Conservation (phyloP, 1,140 invertebrate species). For the Cyrtorhinus lividipennis region DNA sequence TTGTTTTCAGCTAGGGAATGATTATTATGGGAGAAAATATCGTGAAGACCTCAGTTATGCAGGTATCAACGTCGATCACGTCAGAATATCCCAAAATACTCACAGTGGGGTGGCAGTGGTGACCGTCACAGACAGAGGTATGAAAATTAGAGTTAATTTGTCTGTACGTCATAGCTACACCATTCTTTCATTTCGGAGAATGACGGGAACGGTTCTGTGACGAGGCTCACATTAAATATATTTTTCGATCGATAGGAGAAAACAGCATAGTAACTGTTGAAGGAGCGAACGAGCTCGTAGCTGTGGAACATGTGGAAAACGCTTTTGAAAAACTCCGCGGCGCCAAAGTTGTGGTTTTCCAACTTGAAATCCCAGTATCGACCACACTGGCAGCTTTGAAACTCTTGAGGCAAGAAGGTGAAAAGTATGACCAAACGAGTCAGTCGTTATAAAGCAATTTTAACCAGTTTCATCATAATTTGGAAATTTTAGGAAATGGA, state of each 20-base stretch:
- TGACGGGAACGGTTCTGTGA: not conserved
- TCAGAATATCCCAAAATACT: constrained; percentile 36
- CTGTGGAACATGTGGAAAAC: constrained; percentile 43
- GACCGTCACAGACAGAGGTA: constrained; percentile 49
- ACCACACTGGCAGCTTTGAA: constrained; percentile 61
- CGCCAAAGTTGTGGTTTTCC: constrained; percentile 63
- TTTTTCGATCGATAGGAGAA: no score
- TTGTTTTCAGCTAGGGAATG: constrained; percentile 82
- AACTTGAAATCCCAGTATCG: constrained; percentile 68
- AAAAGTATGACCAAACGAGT: no score
- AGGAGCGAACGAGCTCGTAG: constrained; percentile 66
- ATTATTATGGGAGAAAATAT: constrained; percentile 68
- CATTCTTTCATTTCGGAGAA: not conserved
- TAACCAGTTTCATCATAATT: no score
- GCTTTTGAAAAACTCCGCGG: constrained; percentile 43
- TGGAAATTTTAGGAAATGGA: no score
- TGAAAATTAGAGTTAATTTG: not conserved
- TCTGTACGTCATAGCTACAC: not conserved
- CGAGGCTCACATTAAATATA: no score
- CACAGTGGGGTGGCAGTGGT: constrained; percentile 72
- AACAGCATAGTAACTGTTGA: constrained; percentile 87
- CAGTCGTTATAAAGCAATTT: no score
- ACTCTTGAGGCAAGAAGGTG: constrained; percentile 51
- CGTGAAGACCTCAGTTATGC: constrained; percentile 48
- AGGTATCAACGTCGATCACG: constrained; percentile 46